Conservation (phyloP, 64 coral and sea anemone species). For the Pocillopora damicornis region DNA sequence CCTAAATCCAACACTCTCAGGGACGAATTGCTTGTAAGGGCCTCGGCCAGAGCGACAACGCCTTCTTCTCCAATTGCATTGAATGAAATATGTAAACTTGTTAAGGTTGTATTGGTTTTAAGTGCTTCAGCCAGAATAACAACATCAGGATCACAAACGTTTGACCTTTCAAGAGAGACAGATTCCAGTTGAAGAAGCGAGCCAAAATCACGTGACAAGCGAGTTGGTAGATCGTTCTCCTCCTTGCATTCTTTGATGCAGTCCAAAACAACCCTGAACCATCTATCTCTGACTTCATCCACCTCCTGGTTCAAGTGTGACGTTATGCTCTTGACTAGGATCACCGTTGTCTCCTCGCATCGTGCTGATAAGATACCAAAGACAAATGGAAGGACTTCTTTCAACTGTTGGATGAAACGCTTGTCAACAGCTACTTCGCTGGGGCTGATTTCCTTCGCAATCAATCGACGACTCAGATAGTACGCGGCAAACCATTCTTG, state of each 20-base stretch:
- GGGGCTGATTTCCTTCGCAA: neutral
- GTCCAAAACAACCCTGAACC: too few relatives aligned
- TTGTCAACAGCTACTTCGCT: neutral
- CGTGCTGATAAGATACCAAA: too few relatives aligned
- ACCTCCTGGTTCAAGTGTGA: too few relatives aligned
- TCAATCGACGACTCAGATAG: constrained; percentile 25
- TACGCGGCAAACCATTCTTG: constrained; percentile 45
- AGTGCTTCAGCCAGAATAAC: neutral
- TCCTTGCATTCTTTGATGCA: too few relatives aligned
- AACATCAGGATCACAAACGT: neutral
- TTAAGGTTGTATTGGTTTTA: neutral
- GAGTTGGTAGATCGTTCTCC: too few relatives aligned
- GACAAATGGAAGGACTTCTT: too few relatives aligned
- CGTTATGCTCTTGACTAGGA: too few relatives aligned
- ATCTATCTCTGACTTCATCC: too few relatives aligned
- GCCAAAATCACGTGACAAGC: too few relatives aligned
- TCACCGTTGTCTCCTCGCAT: too few relatives aligned
- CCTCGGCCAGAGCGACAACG: neutral
- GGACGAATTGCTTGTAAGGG: neutral
- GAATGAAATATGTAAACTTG: neutral
- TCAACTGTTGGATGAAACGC: too few relatives aligned
- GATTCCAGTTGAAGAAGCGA: neutral
- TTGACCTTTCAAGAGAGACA: too few relatives aligned
- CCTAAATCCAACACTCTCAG: neutral
- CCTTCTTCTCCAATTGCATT: neutral